phyloP scores from a whole-genome alignment of 2,797 vertebrate genomes.

The Intellagama lesueurii region DNA sequence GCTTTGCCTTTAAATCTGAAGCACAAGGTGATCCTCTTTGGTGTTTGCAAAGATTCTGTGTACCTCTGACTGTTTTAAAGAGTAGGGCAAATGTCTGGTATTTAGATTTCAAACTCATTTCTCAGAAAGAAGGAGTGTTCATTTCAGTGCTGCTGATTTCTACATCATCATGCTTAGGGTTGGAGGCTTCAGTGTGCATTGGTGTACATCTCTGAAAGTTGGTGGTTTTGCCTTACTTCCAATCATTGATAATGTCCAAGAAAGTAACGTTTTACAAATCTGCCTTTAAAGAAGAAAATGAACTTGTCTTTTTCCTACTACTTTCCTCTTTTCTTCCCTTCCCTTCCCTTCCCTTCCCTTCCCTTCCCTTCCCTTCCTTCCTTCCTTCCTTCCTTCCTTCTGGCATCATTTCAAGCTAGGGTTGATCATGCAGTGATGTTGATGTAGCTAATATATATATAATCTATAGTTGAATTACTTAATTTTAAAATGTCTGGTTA shows the following conservation, averaged over 20 bases:
- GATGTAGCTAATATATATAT: not conserved
- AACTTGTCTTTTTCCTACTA: not conserved
- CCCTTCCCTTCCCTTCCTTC: no score
- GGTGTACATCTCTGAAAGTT: not conserved
- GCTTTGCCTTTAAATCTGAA: slow-evolving; percentile 16
- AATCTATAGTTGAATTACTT: not conserved
- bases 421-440: not conserved
- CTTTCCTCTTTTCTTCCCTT: not conserved
- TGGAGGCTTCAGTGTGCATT: not conserved
- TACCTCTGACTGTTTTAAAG: not conserved
- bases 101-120: not conserved
- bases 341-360: no score
- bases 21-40: slow-evolving; percentile 1
- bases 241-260: slow-evolving; percentile 4
- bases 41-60: not conserved
- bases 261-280: not conserved
- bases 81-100: not conserved
- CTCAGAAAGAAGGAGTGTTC: not conserved
- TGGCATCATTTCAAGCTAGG: not conserved
- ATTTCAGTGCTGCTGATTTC: not conserved
- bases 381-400: not conserved
- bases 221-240: not conserved
- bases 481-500: slow-evolving; percentile 16
- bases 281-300: not conserved
- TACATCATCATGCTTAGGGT: not conserved